phyloP scores from a whole-genome alignment of 1,140 invertebrate genomes.

The Sinella curviseta region DNA sequence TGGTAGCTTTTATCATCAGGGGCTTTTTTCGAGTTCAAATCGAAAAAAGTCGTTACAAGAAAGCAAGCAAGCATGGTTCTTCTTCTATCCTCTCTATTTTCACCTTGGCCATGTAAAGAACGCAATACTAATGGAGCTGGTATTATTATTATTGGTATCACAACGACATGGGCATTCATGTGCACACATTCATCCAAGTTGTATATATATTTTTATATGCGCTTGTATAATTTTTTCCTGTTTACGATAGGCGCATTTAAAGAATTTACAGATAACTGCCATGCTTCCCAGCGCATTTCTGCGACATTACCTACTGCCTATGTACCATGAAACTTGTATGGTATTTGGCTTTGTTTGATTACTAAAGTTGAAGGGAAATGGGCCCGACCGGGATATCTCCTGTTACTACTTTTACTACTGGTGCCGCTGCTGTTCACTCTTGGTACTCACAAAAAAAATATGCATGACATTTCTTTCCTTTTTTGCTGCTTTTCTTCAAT shows the following conservation, averaged over 20 bases:
- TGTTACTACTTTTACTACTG: neutral
- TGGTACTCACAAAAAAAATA: neutral
- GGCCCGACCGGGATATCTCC: slow-evolving; percentile 5
- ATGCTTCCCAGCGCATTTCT: neutral
- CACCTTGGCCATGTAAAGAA: too few species aligned
- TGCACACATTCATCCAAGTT: neutral
- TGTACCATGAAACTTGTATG: neutral
- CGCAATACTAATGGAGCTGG: too few species aligned
- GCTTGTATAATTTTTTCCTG: neutral
- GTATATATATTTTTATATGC: neutral
- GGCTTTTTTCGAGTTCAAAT: neutral
- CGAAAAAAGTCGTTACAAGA: neutral
- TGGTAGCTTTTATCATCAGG: neutral
- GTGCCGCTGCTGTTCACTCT: neutral
- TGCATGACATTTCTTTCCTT: neutral
- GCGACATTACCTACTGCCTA: neutral
- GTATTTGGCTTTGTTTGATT: slow-evolving; percentile 22
- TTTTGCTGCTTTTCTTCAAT: neutral
- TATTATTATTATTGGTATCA: too few species aligned
- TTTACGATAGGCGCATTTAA: neutral
- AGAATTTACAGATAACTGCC: slow-evolving; percentile 10
- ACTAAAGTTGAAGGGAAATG: slow-evolving; percentile 15
- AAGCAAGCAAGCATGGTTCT: too few species aligned
- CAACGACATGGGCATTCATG: too few species aligned
- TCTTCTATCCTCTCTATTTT: too few species aligned